Evolutionary conservation across 1,140 invertebrate genomes (phyloP), one percentile per base, ranked within the genome.

Genomic region (Brachionus koreanus): DNA sequence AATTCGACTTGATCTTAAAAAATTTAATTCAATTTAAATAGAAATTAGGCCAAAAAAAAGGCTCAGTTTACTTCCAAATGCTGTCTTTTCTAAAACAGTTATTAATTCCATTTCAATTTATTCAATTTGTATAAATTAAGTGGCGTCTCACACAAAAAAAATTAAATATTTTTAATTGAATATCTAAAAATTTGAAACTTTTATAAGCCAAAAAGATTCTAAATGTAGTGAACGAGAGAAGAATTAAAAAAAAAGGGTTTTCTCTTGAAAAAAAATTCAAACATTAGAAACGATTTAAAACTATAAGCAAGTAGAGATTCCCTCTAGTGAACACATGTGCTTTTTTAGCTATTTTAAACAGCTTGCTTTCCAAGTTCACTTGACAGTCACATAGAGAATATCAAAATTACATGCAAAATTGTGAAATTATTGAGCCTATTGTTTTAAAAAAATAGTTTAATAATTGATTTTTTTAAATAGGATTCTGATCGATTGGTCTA

Each of bases 21-120:
- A 65, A 82, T 43, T 42, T 19, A 12, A 5, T 25, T 9, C 5
- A 75, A 29, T 10, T 39, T 16, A 10, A 39, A 43, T 5, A 13
- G 0, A 43, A 42, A 75, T 13, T 43, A 23, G n/a, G n/a, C n/a
- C n/a, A 9, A 3, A 13, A 29, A 42, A 35, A 61, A 13, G n/a
- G 1, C 43, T 46, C n/a, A 25, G 39, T 16, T 79, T 61, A 79
- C 76, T 79, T 57, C 76, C 76, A 43, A 79, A 79, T 42, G 76
- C 76, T 37, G 76, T 79, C 49, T 79, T 79, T 79, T 79, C 76
- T 29, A 79, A 61, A 79, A 79, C 76, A 65, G 33, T 79, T 61
- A 79, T 79, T 65, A 79, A 65, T 42, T 79, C 76, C 76, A 79
- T 77, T 61, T 77, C n/a, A 35, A 35, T 33, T 65, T 65, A 33